Evolutionary conservation across 2,888 invertebrate species (phyloP).

Genomic region (Anthrax anthrax): DNA sequence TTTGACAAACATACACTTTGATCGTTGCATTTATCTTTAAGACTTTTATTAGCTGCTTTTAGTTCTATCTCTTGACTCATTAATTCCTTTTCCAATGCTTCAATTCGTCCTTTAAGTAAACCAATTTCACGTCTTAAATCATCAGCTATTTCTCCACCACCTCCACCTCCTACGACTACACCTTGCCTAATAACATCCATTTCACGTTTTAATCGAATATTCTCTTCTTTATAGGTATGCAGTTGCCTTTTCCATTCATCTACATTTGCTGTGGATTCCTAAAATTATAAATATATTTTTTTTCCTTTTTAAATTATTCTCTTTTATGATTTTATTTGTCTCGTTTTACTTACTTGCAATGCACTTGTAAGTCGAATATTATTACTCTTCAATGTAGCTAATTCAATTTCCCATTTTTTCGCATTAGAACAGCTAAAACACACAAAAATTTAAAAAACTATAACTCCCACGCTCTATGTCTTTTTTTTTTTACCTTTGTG

Average conservation of each 20-base stretch:
- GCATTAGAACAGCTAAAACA: conserved; percentile 82
- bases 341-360: conserved; percentile 43
- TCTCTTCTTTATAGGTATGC: conserved; percentile 83
- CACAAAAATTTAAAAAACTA: not conserved
- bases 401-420: conserved; percentile 96
- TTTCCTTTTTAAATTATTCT: not conserved
- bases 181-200: conserved; percentile 57
- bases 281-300: not conserved
- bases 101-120: conserved; percentile 61
- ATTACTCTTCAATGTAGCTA: conserved; percentile 90
- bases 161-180: conserved; percentile 36
- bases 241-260: conserved; percentile 97
- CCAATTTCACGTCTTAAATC: conserved; percentile 62
- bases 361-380: conserved; percentile 90
- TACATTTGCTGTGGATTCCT: conserved; percentile 85
- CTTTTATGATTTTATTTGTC: not conserved
- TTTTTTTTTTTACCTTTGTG: conserved; percentile 61
- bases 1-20: conserved; percentile 71
- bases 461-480: not conserved
- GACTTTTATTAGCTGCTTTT: conserved; percentile 37
- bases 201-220: conserved; percentile 64
- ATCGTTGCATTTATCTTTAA: conserved; percentile 43
- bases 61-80: conserved; percentile 74
- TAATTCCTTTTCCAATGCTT: conserved; percentile 66
- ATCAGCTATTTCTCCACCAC: conserved; percentile 54